Evolutionary conservation across 2,888 invertebrate genomes (phyloP), one percentile per base, ranked within the genome.

Genomic region (Pantelozetes paolii): DNA sequence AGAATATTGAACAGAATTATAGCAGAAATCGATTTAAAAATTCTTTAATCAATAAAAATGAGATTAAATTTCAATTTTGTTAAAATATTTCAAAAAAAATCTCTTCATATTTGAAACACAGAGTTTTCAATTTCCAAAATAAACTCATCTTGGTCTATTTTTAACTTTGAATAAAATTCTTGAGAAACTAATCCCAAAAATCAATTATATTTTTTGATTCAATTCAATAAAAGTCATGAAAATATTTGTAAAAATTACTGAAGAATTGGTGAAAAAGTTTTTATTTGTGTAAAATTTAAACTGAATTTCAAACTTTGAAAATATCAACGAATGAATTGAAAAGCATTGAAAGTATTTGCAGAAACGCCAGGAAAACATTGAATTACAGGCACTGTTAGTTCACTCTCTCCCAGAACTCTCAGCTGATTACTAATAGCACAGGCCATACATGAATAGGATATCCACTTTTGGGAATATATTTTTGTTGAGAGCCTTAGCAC

Each of bases 231-330:
- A 45, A 13, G n/a, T 45, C n/a, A 45, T 13, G 50, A 50, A 50
- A 50, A 50, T 50, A 20, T 50, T 50, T 50, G n/a, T n/a, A 45
- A 45, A 45, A 36, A 36, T n/a, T n/a, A n/a, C n/a, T n/a, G n/a
- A n/a, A n/a, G n/a, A n/a, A n/a, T n/a, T n/a, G n/a, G n/a, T n/a
- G n/a, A n/a, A n/a, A n/a, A n/a, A n/a, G n/a, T n/a, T n/a, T n/a
- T n/a, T 40, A 13, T 40, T 40, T 40, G 40, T 6, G n/a, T 45
- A 45, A 45, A 45, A 18, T n/a, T n/a, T n/a, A n/a, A n/a, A n/a
- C n/a, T n/a, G n/a, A n/a, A n/a, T n/a, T n/a, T n/a, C n/a, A n/a
- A 54, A 6, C 26, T 54, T 26, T 26, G 11, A 54, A 8, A 50
- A 23, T 23, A 50, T 54, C 26, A 13, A 23, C 13, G 54, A 26